Evolutionary conservation across 2,888 invertebrate genomes (phyloP).

Genomic region (Taphrorychus bicolor): DNA sequence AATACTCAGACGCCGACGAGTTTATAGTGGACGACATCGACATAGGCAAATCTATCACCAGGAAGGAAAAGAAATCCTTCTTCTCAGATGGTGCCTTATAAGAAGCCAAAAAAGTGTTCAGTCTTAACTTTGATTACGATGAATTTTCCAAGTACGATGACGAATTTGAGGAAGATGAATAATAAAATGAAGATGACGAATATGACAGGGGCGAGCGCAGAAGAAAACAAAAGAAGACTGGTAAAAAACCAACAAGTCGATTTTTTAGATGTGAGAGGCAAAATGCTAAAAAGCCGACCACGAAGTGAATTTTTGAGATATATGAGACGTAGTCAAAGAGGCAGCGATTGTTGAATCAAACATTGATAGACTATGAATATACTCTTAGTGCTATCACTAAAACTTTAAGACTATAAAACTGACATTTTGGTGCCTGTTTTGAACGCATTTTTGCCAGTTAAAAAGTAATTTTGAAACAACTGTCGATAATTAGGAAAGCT

Average conservation of each 20-base stretch:
- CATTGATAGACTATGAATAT: too few relatives aligned
- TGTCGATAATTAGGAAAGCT: too few relatives aligned
- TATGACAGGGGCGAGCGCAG: constrained; percentile 69
- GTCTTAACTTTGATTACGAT: constrained; percentile 97
- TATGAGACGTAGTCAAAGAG: constrained; percentile 98
- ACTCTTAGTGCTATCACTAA: too few relatives aligned
- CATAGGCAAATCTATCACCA: constrained; percentile 86
- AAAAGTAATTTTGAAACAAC: too few relatives aligned
- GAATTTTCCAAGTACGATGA: constrained; percentile 89
- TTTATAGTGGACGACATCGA: constrained; percentile 99
- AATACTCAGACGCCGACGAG: constrained; percentile 89
- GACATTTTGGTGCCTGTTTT: too few relatives aligned
- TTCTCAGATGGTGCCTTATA: constrained; percentile 91
- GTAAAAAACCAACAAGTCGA: too few relatives aligned
- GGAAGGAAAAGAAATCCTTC: constrained; percentile 80
- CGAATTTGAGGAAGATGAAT: constrained; percentile 85
- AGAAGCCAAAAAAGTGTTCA: constrained; percentile 99
- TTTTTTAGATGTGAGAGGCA: too few relatives aligned
- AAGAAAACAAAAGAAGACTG: constrained; percentile 74
- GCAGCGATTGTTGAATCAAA: constrained; percentile 92
- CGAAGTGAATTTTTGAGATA: constrained; percentile 90
- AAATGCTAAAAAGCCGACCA: constrained; percentile 78
- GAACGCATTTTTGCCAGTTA: too few relatives aligned
- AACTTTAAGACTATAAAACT: too few relatives aligned
- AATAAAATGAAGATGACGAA: constrained; percentile 82